Evolutionary conservation across 2,888 invertebrate species (phyloP).

Genomic region (Agonum fuliginosum): DNA sequence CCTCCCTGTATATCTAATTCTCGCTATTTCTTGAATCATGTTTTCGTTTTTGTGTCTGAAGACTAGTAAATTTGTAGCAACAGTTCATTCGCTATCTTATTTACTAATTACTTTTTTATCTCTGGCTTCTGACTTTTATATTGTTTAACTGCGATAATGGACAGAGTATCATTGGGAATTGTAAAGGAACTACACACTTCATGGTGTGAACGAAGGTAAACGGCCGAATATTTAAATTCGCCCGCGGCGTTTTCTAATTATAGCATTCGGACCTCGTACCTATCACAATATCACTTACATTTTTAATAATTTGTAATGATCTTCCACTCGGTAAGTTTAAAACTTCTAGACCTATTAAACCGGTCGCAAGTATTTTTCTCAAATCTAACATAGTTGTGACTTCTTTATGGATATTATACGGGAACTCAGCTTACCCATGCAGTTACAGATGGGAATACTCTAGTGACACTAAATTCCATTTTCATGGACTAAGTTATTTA

Average conservation of each 20-base stretch:
- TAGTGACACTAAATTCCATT: conserved; percentile 12
- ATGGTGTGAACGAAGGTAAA: conserved; percentile 11
- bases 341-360: conserved; percentile 51
- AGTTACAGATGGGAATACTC: conserved; percentile 28
- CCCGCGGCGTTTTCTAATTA: conserved; percentile 39
- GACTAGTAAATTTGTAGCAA: background rate
- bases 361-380: conserved; percentile 38
- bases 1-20: too few species aligned
- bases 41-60: too few species aligned
- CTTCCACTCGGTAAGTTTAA: too few species aligned
- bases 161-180: background rate
- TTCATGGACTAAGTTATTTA: too few species aligned
- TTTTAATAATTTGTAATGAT: conserved; percentile 27
- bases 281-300: conserved; percentile 9
- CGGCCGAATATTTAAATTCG: conserved; percentile 24
- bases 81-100: conserved; percentile 4
- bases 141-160: background rate
- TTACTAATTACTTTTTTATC: conserved; percentile 48
- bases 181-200: background rate
- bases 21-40: too few species aligned
- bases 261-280: background rate
- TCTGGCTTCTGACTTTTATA: conserved; percentile 37
- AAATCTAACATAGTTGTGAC: conserved; percentile 24
- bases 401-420: conserved; percentile 27
- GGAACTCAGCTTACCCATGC: too few species aligned